Percentiles rank a stretch among this genome's conserved stretches.
Evolutionary conservation across 2,113 vertebrate genomes (phyloP).

Genomic region (Canis aureus): DNA sequence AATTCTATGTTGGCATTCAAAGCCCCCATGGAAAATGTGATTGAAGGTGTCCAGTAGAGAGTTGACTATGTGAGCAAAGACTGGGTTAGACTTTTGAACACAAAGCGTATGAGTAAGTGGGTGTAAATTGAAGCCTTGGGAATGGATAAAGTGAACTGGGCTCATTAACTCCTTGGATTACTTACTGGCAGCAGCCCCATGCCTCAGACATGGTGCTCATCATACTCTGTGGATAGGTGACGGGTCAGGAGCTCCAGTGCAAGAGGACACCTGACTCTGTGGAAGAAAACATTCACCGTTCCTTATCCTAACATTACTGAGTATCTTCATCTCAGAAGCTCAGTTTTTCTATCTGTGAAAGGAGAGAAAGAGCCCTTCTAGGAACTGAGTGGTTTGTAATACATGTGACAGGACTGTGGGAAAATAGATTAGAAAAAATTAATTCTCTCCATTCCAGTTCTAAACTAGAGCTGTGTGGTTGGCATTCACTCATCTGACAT

Average conservation of each 20-base stretch:
- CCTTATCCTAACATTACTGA: background rate
- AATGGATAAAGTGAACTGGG: background rate
- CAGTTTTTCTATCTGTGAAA: background rate
- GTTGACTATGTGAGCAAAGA: background rate
- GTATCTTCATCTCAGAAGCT: background rate
- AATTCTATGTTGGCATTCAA: background rate
- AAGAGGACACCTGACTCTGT: background rate
- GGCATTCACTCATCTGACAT: background rate
- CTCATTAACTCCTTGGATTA: background rate
- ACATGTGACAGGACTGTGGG: background rate
- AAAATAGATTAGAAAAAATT: background rate
- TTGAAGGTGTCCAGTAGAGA: background rate
- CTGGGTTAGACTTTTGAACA: background rate
- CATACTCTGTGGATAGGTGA: accelerated
- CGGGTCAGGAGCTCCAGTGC: background rate
- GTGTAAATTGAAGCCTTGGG: background rate
- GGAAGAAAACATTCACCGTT: background rate
- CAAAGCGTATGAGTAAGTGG: background rate
- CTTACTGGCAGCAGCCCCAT: accelerated
- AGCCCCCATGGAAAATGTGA: background rate
- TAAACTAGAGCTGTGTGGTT: background rate
- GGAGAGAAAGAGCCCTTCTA: background rate
- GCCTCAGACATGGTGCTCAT: background rate
- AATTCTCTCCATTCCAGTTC: background rate
- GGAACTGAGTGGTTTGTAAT: background rate